Evolutionary conservation across 2,888 invertebrate genomes (phyloP).

Genomic region (Boloria euphrosyne): DNA sequence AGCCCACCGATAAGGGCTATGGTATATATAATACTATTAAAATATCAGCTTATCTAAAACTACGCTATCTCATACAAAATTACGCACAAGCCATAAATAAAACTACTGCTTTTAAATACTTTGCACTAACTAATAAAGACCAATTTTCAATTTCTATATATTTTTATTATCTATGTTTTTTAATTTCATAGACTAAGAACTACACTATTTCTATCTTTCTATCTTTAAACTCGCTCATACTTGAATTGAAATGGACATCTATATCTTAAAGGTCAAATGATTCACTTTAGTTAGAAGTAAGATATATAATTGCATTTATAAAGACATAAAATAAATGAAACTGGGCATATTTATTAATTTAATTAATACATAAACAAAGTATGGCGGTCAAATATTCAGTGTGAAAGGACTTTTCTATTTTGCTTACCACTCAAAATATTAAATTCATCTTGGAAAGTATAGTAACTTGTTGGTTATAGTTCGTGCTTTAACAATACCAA

Average conservation of each 20-base stretch:
- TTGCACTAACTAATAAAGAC: conserved; percentile 20
- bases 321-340: too few relatives aligned
- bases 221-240: conserved; percentile 11
- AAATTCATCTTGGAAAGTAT: too few relatives aligned
- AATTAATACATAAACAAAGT: too few relatives aligned
- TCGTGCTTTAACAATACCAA: too few relatives aligned
- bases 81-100: conserved; percentile 26
- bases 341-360: too few relatives aligned
- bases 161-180: conserved; percentile 23
- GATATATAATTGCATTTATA: too few relatives aligned
- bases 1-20: conserved; percentile 37
- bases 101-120: conserved; percentile 16
- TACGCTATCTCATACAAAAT: conserved; percentile 19
- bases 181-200: conserved; percentile 30
- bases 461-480: too few relatives aligned
- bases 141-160: conserved; percentile 27
- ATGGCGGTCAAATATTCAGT: too few relatives aligned
- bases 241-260: conserved; percentile 1
- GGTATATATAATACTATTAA: conserved; percentile 22
- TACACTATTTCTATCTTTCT: conserved; percentile 23
- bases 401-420: too few relatives aligned
- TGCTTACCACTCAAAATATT: too few relatives aligned
- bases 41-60: conserved; percentile 21
- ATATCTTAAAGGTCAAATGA: conserved; percentile 1
- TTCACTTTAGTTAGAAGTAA: too few relatives aligned